Base-by-base conservation (phyloP, 92 coral and sea anemone species). In the Palythoa grandis region DNA sequence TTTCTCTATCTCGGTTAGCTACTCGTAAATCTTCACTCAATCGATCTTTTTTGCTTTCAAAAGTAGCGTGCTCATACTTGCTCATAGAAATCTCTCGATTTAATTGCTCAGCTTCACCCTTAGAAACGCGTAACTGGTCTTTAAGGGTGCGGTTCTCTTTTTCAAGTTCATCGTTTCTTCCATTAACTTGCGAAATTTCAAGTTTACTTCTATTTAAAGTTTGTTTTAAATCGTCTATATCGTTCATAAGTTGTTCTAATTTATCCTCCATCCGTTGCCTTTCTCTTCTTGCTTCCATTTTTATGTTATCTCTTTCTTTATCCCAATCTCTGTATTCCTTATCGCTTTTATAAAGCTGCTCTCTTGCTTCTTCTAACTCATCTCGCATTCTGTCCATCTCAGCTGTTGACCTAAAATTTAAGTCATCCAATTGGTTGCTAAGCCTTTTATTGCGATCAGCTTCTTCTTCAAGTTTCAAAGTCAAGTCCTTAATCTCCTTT, bases 261-360 rank as follows among this genome's bases (percentile, higher is more conserved):
- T 93, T 90, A 54, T 92, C 92, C 63, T 95, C 93, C 24, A 90
- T 35, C 15, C 91, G 87, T 37, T 91, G 23, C 63, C 88, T 92
- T 29, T 94, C 98, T 77, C 88, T 88, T 22, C 86, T 63, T 24
- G 92, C 53, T 74, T 94, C 98, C 40, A 72, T 79, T 56, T 89
- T 91, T 25, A 70, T 83, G 38, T 47, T 76, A 24, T 92, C 92
- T 16, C 61, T 69, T 83, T 85, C 88, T 19, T 78, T 83, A 66
- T 50, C 85, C 93, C 78, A 91, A 52, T 69, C 82, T 60, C 91
- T 82, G 48, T 82, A 78, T 65, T 92, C 93, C 19, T 83, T 76
- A 77, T 92, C 95, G 29, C 72, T 89, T 50, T 84, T 76, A 53
- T 89, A 84, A 5, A 92, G 88, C 63, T 91, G 76, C 15, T 80